Evolutionary conservation across 1,140 invertebrate genomes (phyloP), one percentile per base, ranked within the genome.

Genomic region (Galleria mellonella): DNA sequence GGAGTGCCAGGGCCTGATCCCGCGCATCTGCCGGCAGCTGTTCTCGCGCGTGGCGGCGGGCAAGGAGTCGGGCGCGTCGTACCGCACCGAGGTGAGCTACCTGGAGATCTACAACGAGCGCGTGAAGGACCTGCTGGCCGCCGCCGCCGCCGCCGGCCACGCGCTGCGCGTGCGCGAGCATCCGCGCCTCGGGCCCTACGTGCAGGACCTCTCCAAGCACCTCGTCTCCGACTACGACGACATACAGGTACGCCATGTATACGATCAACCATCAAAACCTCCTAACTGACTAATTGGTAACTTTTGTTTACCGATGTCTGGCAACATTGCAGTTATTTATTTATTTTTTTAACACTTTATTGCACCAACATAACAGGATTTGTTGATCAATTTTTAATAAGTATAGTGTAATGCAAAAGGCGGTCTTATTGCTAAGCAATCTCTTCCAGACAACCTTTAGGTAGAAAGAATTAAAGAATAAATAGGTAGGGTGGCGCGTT

Each of bases 81-180:
- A 94, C 67, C 89, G 93, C 49, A 94, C 93, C 0, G 92, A 95
- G 71, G 94, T 94, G 49, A 94, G 92, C 70, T 95, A 97, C 87
- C 77, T 98, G 47, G 96, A 97, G 87, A 97, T 97, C 51, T 97
- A 97, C 82, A 97, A 97, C 68, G 96, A 97, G 81, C 88, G 93
- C 45, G 95, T 98, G 0, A 93, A 94, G 79, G 97, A 97, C 84
- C 86, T 97, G 31, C 81, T 97, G 7, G 91, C 92, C 10, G 85
- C 89, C 42, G 89, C 89, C 52, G 88, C 86, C 4, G n/a, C 2
- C 17, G 17, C 17, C 2, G 91, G 91, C 2, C 91, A 94, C 69
- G 91, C 90, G 10, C 86, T 98, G 4, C 88, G 92, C 61, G 96
- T 99, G 12, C 87, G 97, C 9, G 97, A 99, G 84, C 96, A 99